Evolutionary conservation across 2,113 vertebrate genomes (phyloP).

Genomic region (Cyanoliseus patagonus): DNA sequence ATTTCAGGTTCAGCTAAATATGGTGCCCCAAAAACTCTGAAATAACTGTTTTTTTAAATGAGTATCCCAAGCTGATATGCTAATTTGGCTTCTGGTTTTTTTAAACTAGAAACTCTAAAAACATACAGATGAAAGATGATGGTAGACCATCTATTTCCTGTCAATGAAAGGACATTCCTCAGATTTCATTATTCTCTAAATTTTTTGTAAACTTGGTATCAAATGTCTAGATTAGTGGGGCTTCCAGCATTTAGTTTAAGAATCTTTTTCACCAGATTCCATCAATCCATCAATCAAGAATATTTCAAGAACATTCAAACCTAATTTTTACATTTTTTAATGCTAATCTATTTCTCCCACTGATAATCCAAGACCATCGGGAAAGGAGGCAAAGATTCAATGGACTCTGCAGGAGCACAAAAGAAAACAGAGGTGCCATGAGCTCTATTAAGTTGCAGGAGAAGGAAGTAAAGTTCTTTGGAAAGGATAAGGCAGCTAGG

Average conservation of each 20-base stretch:
- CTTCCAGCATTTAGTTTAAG: not conserved
- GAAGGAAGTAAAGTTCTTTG: not conserved
- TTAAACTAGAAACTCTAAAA: not conserved
- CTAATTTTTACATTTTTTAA: not conserved
- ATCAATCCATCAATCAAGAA: not conserved
- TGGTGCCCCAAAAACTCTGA: not conserved
- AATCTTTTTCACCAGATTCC: not conserved
- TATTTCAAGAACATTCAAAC: not conserved
- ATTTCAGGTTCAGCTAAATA: not conserved
- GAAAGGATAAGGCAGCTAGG: not conserved
- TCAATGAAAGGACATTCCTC: not conserved
- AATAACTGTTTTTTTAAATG: not conserved
- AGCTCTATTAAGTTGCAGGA: not conserved
- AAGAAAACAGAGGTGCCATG: not conserved
- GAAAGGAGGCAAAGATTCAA: not conserved
- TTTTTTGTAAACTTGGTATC: not conserved
- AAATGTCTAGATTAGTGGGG: not conserved
- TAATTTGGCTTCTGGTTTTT: not conserved
- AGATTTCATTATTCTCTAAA: not conserved
- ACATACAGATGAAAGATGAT: not conserved
- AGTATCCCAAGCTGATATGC: not conserved
- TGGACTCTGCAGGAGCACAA: not conserved
- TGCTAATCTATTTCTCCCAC: not conserved
- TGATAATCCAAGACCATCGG: not conserved
- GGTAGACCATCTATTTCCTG: not conserved